Conservation (phyloP, 2,113 vertebrate genomes). For the Chrysochloris asiatica region DNA sequence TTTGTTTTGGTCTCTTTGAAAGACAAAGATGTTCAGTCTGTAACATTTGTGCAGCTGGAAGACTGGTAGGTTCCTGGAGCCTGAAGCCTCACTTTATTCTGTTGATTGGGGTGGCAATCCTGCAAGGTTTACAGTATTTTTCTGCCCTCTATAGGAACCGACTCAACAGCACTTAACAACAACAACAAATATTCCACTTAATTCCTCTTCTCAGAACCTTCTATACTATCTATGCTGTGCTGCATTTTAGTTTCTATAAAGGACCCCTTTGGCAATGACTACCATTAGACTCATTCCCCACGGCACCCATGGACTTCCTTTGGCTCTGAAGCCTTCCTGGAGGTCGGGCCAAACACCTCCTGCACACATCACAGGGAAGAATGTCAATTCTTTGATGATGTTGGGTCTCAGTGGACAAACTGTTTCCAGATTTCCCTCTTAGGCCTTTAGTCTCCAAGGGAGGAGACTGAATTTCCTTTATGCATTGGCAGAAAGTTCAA, state of each 20-base stretch:
- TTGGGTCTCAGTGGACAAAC: background rate
- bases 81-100: background rate
- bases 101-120: background rate
- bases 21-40: conserved; percentile 64
- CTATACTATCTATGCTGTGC: background rate
- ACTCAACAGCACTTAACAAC: background rate
- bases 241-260: background rate
- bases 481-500: background rate
- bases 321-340: background rate
- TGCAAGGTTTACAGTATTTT: background rate
- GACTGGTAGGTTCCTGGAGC: background rate
- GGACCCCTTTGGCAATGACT: background rate
- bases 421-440: conserved; percentile 33
- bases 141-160: no score
- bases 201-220: background rate
- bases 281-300: background rate
- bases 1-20: conserved; percentile 54
- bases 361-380: background rate
- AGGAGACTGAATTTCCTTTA: background rate
- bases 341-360: background rate
- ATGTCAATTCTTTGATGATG: background rate
- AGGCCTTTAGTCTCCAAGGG: background rate
- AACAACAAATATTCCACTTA: background rate
- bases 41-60: conserved; percentile 57
- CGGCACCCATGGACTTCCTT: background rate